These are phyloP conservation scores for Stratiolaelaps scimitus DNA, from an alignment of 1,140 invertebrate species.

Conservation along the genomic window DNA sequence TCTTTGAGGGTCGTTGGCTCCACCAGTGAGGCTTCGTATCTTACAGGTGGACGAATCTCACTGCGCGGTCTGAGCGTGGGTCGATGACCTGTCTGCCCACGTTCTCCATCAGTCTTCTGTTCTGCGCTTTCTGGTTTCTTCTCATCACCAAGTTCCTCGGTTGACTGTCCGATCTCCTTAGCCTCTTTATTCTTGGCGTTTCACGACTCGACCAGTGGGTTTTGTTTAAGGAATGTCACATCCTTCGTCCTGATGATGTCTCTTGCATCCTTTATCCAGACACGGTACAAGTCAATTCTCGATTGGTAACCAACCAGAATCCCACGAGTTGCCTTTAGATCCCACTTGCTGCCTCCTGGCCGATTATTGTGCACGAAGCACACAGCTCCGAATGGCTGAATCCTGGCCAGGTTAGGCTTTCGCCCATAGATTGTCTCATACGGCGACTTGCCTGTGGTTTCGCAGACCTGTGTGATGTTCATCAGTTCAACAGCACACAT, in stretches of 20 bases:
- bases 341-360: background rate
- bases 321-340: background rate
- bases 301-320: background rate
- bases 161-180: no score
- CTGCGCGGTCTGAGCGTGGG: background rate
- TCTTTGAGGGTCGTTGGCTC: slow-evolving; percentile 37
- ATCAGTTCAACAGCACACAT: slow-evolving; percentile 33
- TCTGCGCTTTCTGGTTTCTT: slow-evolving; percentile 32
- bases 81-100: background rate
- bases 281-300: background rate
- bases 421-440: background rate
- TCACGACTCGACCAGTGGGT: slow-evolving; percentile 36
- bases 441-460: background rate
- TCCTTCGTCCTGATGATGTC: slow-evolving; percentile 37
- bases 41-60: slow-evolving; percentile 23
- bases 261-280: background rate
- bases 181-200: no score
- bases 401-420: background rate
- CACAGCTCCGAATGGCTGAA: background rate
- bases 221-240: slow-evolving; percentile 37
- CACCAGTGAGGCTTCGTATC: background rate
- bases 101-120: slow-evolving; percentile 33
- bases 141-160: no score
- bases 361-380: background rate
- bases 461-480: slow-evolving; percentile 30